These are phyloP conservation scores for Hylaeus volcanicus DNA, from an alignment of 1,140 invertebrate species.

Conservation along the genomic window DNA sequence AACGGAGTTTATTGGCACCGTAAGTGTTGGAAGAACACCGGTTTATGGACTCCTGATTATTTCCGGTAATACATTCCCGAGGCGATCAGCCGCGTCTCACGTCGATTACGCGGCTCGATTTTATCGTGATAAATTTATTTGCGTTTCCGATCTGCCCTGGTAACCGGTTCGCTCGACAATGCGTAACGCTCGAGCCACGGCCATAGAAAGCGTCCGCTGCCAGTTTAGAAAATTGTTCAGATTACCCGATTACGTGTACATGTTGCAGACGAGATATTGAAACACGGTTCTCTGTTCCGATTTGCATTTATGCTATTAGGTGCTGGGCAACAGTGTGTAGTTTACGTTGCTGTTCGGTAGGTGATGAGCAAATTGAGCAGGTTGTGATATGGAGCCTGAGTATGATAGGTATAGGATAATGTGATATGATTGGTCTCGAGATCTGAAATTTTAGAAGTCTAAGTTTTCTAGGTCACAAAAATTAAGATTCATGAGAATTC, in stretches of 20 bases:
- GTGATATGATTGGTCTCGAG: too few species aligned
- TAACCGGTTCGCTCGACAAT: conserved; percentile 31
- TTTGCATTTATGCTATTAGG: not conserved
- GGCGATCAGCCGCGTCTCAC: not conserved
- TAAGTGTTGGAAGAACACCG: conserved; percentile 3
- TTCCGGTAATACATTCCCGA: conserved; percentile 24
- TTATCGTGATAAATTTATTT: conserved; percentile 43
- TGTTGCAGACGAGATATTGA: not conserved
- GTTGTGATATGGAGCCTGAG: too few species aligned
- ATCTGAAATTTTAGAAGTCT: too few species aligned
- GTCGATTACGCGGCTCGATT: conserved; percentile 37
- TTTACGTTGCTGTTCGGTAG: too few species aligned
- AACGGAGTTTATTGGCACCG: conserved; percentile 2
- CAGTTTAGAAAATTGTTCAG: conserved; percentile 3
- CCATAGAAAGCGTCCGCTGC: too few species aligned
- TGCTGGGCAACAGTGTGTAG: too few species aligned
- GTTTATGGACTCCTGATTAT: conserved; percentile 23
- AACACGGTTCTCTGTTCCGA: not conserved
- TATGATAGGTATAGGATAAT: too few species aligned
- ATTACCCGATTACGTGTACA: not conserved
- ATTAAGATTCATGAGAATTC: too few species aligned
- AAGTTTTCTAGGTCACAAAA: too few species aligned
- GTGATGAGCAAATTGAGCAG: too few species aligned
- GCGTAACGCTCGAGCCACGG: not conserved
- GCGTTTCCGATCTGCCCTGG: conserved; percentile 16